Percentiles rank a stretch among this genome's conserved stretches.
Conservation (phyloP, 2,888 invertebrate genomes). For the Ormia ochracea region DNA sequence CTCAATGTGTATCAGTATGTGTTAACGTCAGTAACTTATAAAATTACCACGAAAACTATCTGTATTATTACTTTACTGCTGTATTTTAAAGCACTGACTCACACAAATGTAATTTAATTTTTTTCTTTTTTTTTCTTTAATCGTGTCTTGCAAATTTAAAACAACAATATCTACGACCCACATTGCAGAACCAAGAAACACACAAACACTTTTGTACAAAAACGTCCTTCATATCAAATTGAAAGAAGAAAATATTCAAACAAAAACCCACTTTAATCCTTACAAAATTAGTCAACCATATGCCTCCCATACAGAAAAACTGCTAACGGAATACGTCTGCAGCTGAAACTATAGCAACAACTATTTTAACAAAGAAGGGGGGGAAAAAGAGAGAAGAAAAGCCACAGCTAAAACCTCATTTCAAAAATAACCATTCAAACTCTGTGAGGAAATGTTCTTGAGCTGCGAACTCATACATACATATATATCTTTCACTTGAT, state of each 20-base stretch:
- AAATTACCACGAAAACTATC: constrained; percentile 55
- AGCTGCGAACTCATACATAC: constrained; percentile 22
- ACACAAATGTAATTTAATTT: constrained; percentile 19
- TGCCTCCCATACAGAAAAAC: constrained; percentile 25
- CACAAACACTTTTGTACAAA: constrained; percentile 22
- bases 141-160: constrained; percentile 42
- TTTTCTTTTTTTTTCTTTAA: constrained; percentile 11
- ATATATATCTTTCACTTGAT: neutral
- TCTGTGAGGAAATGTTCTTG: neutral
- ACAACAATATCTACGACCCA: constrained; percentile 53
- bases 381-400: constrained; percentile 11
- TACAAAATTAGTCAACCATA: constrained; percentile 52
- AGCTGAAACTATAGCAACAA: constrained; percentile 6
- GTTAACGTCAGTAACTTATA: constrained; percentile 29
- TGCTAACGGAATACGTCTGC: neutral
- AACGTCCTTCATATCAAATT: constrained; percentile 42
- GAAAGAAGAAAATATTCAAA: constrained; percentile 5
- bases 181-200: constrained; percentile 25
- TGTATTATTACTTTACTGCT: constrained; percentile 49
- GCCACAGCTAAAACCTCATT: constrained; percentile 53
- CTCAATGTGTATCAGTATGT: neutral
- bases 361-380: neutral
- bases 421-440: constrained; percentile 45
- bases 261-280: constrained; percentile 39
- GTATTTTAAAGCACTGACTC: constrained; percentile 30